Percentiles rank a stretch among this genome's conserved stretches.
Evolutionary conservation across 1,140 invertebrate species (phyloP).

Genomic region (Drosophila ficusphila): DNA sequence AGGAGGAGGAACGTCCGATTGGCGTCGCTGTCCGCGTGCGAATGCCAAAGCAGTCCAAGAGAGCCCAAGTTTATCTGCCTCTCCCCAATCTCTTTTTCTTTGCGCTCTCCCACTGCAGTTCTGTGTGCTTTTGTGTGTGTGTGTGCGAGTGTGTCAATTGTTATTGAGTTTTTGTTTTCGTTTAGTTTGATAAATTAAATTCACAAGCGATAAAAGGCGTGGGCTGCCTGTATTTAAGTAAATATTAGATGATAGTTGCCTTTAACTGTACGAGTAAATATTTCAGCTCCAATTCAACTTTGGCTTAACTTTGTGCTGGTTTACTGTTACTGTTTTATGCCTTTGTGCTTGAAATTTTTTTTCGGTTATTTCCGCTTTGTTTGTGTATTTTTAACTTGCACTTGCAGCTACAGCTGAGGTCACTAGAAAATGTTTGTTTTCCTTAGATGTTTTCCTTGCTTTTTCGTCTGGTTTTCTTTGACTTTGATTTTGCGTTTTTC

Average conservation of each 20-base stretch:
- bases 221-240: conserved; percentile 20
- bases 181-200: conserved; percentile 52
- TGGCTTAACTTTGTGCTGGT: conserved; percentile 7
- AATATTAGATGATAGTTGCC: conserved; percentile 11
- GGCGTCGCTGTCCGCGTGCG: conserved; percentile 33
- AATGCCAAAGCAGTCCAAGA: conserved; percentile 18
- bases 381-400: conserved; percentile 52
- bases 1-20: conserved; percentile 36
- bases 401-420: conserved; percentile 49
- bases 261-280: background rate
- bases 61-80: conserved; percentile 27
- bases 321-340: conserved; percentile 13
- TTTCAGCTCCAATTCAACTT: background rate
- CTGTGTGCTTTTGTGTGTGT: conserved; percentile 10
- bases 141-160: conserved; percentile 40
- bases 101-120: conserved; percentile 39
- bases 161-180: conserved; percentile 62
- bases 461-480: conserved; percentile 29
- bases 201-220: conserved; percentile 38
- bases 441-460: conserved; percentile 15
- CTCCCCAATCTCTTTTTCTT: conserved; percentile 17
- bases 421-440: conserved; percentile 45
- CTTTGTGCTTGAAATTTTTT: conserved; percentile 14
- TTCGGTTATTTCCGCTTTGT: conserved; percentile 28
- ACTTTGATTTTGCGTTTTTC: conserved; percentile 47